Evolutionary conservation across 35 echinoderm and acorn worm species (phyloP), one percentile per base, ranked within the genome.

Genomic region (Apostichopus japonicus): DNA sequence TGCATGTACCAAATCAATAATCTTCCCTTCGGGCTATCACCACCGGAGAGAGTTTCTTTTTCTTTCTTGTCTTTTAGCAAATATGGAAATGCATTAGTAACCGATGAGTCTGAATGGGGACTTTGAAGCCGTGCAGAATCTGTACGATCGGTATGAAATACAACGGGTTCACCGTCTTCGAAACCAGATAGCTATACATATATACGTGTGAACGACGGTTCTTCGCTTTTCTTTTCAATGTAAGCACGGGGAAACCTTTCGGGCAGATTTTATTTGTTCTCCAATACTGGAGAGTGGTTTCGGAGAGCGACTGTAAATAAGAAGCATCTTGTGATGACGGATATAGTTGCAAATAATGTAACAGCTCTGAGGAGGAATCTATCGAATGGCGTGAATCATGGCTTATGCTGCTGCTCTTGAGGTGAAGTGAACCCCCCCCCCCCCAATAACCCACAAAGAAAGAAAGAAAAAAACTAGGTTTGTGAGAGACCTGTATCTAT

Each of bases 181-280:
- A 57, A 16, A 84, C 81, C 53, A 57, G 81, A 57, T 55, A 57
- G 55, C 54, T 62, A 84, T 19, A 67, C 63, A 9, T 13, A 9
- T 13, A 17, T 57, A 84, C 55, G 54, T 84, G 53, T 57, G 81
- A 84, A 84, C 23, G 0, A 17, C 24, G 33, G 33, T 44, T 44
- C 33, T 84, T 23, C 19, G 54, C 33, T 58, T 58, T 57, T 84
- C 15, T 54, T 13, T 57, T 57, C 21, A 23, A 56, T 19, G 19
- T 16, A 23, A 55, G 54, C 54, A 13, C 22, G 6, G 23, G 57
- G 15, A 58, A 57, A 21, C 54, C 55, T 84, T 57, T 57, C 53
- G 16, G 56, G 56, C 81, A 84, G 54, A 58, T 58, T 84, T 84
- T 84, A 84, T 84, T 84, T 84, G 81, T 84, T 84, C 57, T 84